Conservation (phyloP, 2,888 invertebrate species). For the Prenolepis imparis region DNA sequence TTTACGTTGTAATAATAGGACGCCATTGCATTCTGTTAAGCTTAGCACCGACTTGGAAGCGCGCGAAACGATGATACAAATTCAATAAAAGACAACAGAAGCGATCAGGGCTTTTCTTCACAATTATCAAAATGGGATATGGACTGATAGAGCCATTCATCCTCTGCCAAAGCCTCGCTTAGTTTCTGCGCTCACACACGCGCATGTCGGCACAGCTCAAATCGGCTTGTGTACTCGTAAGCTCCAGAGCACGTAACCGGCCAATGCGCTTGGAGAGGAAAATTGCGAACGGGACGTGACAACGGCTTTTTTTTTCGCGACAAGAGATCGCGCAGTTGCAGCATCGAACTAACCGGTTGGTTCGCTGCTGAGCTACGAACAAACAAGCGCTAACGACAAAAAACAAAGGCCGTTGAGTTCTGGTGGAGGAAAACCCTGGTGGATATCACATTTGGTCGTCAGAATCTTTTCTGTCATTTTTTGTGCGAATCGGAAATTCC, state of each 20-base stretch:
- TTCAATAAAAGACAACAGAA: conserved; percentile 15
- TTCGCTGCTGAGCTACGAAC: conserved; percentile 63
- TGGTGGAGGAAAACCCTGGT: conserved; percentile 37
- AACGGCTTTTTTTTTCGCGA: conserved; percentile 60
- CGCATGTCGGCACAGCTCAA: conserved; percentile 27
- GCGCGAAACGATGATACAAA: background rate
- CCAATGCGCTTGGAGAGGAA: conserved; percentile 53
- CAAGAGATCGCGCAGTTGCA: conserved; percentile 53
- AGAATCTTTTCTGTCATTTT: conserved; percentile 18
- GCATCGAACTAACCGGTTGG: conserved; percentile 46
- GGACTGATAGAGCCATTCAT: conserved; percentile 52
- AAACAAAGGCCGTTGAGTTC: conserved; percentile 60
- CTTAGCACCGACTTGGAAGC: background rate
- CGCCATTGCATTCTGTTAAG: background rate
- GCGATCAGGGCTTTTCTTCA: conserved; percentile 22
- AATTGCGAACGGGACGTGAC: conserved; percentile 63
- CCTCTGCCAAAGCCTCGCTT: conserved; percentile 35
- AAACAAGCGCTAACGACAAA: conserved; percentile 73
- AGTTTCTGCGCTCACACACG: conserved; percentile 28
- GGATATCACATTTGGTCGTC: background rate
- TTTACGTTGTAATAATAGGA: background rate
- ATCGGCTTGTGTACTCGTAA: conserved; percentile 48
- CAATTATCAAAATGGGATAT: conserved; percentile 43
- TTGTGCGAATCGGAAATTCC: background rate
- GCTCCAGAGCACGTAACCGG: conserved; percentile 60